Evolutionary conservation across 1,140 invertebrate species (phyloP), one percentile per base, ranked within the genome.

Genomic region (Amphibalanus amphitrite): DNA sequence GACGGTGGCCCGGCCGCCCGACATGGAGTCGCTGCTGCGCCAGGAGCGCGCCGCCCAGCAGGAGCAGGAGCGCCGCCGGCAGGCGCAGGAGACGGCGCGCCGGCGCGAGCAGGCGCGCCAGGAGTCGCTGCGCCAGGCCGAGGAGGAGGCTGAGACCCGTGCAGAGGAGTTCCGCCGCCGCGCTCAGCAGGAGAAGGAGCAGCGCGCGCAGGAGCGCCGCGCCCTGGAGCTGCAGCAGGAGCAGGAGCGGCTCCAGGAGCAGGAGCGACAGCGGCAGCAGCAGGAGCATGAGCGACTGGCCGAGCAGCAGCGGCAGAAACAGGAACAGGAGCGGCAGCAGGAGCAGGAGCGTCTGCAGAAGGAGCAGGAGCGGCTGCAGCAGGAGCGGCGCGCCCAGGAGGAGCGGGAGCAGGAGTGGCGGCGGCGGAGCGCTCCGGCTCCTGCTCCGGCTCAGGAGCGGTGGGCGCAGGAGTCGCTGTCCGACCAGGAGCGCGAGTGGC

Each of bases 1-100:
- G 69, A 85, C 83, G 1, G 78, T 90, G 25, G 86, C 85, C 23
- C 89, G 88, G 74, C 87, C 90, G n/a, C 89, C 88, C 28, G 89
- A 91, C 74, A 88, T 91, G 80, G 88, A 86, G 29, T 85, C 86
- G 29, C 86, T 91, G 78, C 80, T 91, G 26, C 88, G 89, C 76
- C 88, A 91, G 76, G 89, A 92, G 78, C 84, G 87, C 28, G 86
- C 47, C 47, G 13, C 10, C 10, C 47, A 59, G 47, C 47, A 59
- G 47, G 47, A 59, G 10, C 47, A 59, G 47, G 47, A 59, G 47
- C 47, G 47, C 47, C 47, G 47, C 1, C 47, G 47, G 10, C 47
- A 59, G 47, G 47, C 47, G 47, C 13, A 13, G 13, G 38, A 38
- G 38, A 6, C 6, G 38, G 17, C 6, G 6, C 38, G 38, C 6